A percentile compares a stretch with the other conserved stretches of the same genome.
Evolutionary conservation across 2,888 invertebrate species (phyloP).

Genomic region (Tanypteryx hageni): DNA sequence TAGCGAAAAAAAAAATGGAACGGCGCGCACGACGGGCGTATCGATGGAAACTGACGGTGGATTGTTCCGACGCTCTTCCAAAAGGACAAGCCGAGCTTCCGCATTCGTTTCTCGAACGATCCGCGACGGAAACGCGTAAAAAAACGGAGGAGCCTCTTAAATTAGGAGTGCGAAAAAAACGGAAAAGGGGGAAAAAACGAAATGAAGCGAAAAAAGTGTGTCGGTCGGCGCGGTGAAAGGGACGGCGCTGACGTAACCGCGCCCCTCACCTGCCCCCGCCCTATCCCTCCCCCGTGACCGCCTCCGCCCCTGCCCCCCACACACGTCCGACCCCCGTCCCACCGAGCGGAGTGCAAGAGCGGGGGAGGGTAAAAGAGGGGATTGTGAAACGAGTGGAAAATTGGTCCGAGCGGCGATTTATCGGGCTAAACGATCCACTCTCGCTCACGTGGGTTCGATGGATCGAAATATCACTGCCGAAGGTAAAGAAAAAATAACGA

Average conservation of each 20-base stretch:
- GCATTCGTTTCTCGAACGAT: no score
- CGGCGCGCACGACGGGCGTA: not conserved
- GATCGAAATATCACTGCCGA: not conserved
- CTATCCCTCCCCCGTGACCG: not conserved
- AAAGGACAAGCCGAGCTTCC: no score
- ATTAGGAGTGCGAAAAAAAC: not conserved
- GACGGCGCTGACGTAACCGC: conserved; percentile 23
- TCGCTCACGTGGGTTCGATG: no score
- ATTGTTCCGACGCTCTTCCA: no score
- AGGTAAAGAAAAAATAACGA: not conserved
- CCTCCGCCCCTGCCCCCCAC: not conserved
- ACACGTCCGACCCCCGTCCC: not conserved
- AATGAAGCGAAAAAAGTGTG: conserved; percentile 50
- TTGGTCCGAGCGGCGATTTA: not conserved
- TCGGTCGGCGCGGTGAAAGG: conserved; percentile 41
- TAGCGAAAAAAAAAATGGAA: not conserved
- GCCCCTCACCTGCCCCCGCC: not conserved
- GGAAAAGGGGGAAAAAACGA: not conserved
- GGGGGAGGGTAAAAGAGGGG: not conserved
- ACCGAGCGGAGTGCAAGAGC: not conserved
- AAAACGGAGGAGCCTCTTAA: not conserved
- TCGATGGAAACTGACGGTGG: not conserved
- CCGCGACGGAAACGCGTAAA: not conserved
- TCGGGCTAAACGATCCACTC: not conserved
- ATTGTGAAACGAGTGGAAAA: conserved; percentile 53